Conservation (phyloP, 2,113 vertebrate genomes). For the Pelecanus crispus region DNA sequence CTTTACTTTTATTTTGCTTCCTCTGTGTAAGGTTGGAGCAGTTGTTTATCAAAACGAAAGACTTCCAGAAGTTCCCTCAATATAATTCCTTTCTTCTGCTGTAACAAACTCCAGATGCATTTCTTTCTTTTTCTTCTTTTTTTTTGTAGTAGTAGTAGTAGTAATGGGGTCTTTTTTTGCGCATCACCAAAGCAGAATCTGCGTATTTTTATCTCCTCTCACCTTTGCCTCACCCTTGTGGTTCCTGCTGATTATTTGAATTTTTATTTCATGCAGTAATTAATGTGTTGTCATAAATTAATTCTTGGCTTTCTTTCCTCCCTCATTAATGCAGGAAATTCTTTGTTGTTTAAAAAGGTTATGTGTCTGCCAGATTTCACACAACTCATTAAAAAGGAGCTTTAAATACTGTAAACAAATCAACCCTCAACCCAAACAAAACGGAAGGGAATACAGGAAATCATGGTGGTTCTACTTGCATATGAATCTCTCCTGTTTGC, state of each 20-base stretch:
- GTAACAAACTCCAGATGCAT: not conserved
- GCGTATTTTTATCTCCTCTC: not conserved
- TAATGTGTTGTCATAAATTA: constrained; percentile 4
- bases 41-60: not conserved
- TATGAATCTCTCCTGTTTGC: not conserved
- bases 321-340: constrained; percentile 34
- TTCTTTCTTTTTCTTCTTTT: not conserved
- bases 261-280: constrained; percentile 34
- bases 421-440: not conserved
- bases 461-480: not conserved
- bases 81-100: not conserved
- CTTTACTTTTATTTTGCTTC: not conserved
- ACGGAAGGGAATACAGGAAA: not conserved
- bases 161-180: not conserved
- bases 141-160: too few relatives aligned
- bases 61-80: not conserved
- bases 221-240: not conserved
- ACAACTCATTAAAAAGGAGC: not conserved
- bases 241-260: not conserved
- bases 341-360: constrained; percentile 33
- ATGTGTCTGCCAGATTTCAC: constrained; percentile 14
- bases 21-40: not conserved
- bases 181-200: not conserved
- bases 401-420: constrained; percentile 37
- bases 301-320: not conserved